Evolutionary conservation across 2,797 vertebrate species (phyloP).

Genomic region (Crocodylus rhombifer): DNA sequence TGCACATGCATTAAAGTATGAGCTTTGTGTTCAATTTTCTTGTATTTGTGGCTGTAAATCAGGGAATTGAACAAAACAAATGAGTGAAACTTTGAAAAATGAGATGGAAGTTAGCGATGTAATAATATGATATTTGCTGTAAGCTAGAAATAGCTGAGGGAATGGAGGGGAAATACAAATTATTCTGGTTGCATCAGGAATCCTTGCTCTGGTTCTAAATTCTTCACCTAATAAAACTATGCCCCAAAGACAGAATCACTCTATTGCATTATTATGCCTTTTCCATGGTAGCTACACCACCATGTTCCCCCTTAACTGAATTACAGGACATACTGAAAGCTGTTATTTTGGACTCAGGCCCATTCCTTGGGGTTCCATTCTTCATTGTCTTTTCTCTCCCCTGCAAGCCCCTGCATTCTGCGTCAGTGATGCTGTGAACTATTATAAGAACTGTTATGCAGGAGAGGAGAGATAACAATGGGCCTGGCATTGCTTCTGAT

Average conservation of each 20-base stretch:
- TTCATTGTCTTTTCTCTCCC: background rate
- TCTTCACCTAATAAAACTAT: background rate
- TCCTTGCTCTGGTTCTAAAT: background rate
- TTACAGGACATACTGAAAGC: background rate
- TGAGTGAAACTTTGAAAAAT: background rate
- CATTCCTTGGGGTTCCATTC: background rate
- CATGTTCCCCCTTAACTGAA: background rate
- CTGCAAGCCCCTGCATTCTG: accelerated
- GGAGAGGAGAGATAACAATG: background rate
- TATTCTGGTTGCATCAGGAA: background rate
- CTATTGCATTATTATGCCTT: background rate
- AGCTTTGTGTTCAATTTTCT: background rate
- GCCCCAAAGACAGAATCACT: background rate
- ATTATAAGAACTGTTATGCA: background rate
- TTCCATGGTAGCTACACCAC: background rate
- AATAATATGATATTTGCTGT: background rate
- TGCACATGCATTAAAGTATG: background rate
- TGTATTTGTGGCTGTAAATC: background rate
- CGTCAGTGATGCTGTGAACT: background rate
- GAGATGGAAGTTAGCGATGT: background rate
- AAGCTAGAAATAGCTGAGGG: background rate
- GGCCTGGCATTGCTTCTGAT: background rate
- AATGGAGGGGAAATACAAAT: background rate
- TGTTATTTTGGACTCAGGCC: background rate
- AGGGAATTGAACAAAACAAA: accelerated